A percentile compares a stretch with the other conserved stretches of the same genome.
These are phyloP conservation scores for Phenganax marumi DNA, from an alignment of 92 coral and sea anemone genomes.

Conservation along the genomic window DNA sequence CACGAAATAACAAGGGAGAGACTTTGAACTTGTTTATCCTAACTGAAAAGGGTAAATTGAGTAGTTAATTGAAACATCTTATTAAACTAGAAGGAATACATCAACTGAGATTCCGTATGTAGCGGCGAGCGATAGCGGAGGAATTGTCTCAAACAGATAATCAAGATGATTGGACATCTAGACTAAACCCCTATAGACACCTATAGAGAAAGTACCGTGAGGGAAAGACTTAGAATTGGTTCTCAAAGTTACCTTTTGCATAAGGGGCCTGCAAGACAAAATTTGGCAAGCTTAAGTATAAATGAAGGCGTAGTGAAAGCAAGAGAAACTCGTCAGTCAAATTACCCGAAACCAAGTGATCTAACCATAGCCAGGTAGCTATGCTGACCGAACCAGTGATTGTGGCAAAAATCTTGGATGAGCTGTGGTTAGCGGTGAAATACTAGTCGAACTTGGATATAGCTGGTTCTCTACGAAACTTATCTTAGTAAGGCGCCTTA, in stretches of 20 bases:
- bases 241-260: constrained; percentile 72
- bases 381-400: constrained; percentile 30
- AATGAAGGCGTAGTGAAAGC: constrained; percentile 71
- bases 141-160: constrained; percentile 50
- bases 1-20: constrained; percentile 45
- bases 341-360: constrained; percentile 89
- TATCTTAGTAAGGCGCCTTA: constrained; percentile 38
- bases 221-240: constrained; percentile 30
- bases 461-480: constrained; percentile 45
- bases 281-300: constrained; percentile 83
- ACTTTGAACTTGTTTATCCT: constrained; percentile 49
- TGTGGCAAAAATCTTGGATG: constrained; percentile 37
- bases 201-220: constrained; percentile 32
- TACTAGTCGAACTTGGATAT: constrained; percentile 29
- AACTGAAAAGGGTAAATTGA: constrained; percentile 52
- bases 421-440: constrained; percentile 42
- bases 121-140: constrained; percentile 50
- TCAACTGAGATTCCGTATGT: constrained; percentile 43
- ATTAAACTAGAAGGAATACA: constrained; percentile 44
- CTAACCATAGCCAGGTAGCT: constrained; percentile 25
- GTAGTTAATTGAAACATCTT: constrained; percentile 50
- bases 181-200: constrained; percentile 44
- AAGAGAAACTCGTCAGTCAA: constrained; percentile 78
- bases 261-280: constrained; percentile 84
- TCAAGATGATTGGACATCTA: constrained; percentile 51